Conservation (phyloP, 2,797 vertebrate species). For the Apodemus agrarius region DNA sequence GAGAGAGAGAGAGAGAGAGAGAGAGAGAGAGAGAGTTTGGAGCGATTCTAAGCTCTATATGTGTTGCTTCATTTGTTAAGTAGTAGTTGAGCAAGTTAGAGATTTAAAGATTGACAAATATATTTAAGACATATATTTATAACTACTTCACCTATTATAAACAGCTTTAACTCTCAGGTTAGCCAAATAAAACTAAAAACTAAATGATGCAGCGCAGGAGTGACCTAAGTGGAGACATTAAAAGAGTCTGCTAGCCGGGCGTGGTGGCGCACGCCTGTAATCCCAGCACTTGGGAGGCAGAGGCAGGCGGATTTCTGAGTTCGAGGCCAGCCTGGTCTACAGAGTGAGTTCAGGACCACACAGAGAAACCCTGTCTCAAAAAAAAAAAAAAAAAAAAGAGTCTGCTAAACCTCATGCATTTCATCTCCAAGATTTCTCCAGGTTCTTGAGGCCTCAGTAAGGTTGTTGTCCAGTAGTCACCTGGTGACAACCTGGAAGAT, state of each 20-base stretch:
- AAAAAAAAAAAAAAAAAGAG: no score
- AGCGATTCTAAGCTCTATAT: background rate
- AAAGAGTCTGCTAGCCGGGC: no score
- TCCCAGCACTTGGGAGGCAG: no score
- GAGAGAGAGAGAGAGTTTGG: background rate
- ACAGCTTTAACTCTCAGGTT: background rate
- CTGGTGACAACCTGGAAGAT: background rate
- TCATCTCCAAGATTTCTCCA: background rate
- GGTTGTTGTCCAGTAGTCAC: background rate
- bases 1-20: no score
- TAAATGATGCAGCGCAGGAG: background rate
- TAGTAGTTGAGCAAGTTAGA: background rate
- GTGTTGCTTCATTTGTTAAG: background rate
- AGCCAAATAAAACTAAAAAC: background rate
- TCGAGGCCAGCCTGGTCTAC: no score
- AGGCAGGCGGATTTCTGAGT: no score
- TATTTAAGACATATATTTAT: background rate
- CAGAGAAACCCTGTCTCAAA: no score
- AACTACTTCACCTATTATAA: background rate
- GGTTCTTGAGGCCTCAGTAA: background rate
- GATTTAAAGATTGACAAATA: background rate
- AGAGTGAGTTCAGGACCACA: no score
- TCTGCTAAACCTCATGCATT: background rate
- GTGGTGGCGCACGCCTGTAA: no score
- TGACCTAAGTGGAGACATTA: background rate